These are phyloP conservation scores for Platalea minor DNA, from an alignment of 2,797 vertebrate species.

Conservation along the genomic window DNA sequence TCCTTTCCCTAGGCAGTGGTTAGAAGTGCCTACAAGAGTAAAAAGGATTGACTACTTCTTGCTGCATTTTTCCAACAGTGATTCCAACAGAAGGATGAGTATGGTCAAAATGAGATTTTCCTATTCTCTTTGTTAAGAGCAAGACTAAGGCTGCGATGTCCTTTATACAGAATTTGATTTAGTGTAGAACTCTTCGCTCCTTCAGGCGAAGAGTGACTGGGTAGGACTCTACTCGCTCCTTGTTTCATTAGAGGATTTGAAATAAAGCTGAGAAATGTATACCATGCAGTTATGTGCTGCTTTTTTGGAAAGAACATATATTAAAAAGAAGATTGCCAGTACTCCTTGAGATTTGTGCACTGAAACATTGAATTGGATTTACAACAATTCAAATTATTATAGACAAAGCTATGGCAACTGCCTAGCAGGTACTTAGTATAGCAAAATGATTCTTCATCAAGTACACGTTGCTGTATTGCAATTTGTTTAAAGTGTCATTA, in stretches of 20 bases:
- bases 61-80: neutral
- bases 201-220: neutral
- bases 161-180: neutral
- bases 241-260: neutral
- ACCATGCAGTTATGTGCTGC: neutral
- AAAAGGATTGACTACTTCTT: neutral
- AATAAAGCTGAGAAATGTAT: neutral
- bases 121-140: neutral
- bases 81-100: conserved; percentile 1
- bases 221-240: neutral
- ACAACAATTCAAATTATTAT: neutral
- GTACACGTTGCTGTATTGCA: neutral
- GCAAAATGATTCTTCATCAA: neutral
- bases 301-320: neutral
- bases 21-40: neutral
- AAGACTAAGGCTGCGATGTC: neutral
- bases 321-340: neutral
- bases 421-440: neutral
- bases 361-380: neutral
- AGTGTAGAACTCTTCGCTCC: neutral
- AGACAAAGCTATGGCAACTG: neutral
- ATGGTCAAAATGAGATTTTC: conserved; percentile 38
- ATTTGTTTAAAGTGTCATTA: neutral
- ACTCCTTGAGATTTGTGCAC: neutral
- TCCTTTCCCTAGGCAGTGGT: conserved; percentile 45